Percentiles rank a stretch among this genome's conserved stretches.
Evolutionary conservation across 2,797 vertebrate species (phyloP).

Genomic region (Spondyliosoma cantharus): DNA sequence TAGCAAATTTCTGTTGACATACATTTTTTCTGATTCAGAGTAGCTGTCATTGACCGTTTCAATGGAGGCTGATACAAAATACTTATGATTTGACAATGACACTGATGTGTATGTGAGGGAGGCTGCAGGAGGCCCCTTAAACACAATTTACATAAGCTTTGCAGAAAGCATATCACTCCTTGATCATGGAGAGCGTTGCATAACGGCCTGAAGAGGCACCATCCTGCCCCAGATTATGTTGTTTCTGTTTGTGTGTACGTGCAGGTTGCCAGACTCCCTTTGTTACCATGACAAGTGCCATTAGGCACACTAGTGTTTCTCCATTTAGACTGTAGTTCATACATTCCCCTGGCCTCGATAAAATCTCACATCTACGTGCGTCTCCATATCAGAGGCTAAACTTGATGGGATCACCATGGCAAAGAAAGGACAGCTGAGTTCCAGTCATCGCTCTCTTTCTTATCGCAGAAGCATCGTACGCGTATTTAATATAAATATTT

Average conservation of each 20-base stretch:
- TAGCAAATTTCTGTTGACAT: not conserved
- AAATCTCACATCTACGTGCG: conserved; percentile 74
- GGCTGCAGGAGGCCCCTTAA: not conserved
- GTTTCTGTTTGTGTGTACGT: conserved; percentile 76
- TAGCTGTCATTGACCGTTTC: not conserved
- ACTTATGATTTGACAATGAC: not conserved
- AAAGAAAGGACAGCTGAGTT: conserved; percentile 37
- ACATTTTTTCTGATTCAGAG: not conserved
- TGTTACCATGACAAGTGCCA: conserved; percentile 62
- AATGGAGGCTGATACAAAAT: conserved; percentile 6
- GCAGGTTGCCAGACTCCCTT: conserved; percentile 67
- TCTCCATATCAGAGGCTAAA: conserved; percentile 35
- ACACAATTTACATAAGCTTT: conserved; percentile 53
- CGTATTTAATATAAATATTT: conserved; percentile 48
- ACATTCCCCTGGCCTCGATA: conserved; percentile 76
- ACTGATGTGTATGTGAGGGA: not conserved
- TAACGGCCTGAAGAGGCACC: conserved; percentile 54
- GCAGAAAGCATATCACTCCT: conserved; percentile 47
- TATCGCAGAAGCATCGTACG: not conserved
- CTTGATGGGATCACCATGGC: conserved; percentile 39
- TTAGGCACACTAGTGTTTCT: conserved; percentile 62
- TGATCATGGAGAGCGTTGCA: conserved; percentile 57
- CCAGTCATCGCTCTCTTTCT: not conserved
- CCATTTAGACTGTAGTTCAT: conserved; percentile 67
- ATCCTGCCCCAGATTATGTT: conserved; percentile 54